Conservation (phyloP, 2,797 vertebrate species). For the Ctenochaetus hawaiiensis region DNA sequence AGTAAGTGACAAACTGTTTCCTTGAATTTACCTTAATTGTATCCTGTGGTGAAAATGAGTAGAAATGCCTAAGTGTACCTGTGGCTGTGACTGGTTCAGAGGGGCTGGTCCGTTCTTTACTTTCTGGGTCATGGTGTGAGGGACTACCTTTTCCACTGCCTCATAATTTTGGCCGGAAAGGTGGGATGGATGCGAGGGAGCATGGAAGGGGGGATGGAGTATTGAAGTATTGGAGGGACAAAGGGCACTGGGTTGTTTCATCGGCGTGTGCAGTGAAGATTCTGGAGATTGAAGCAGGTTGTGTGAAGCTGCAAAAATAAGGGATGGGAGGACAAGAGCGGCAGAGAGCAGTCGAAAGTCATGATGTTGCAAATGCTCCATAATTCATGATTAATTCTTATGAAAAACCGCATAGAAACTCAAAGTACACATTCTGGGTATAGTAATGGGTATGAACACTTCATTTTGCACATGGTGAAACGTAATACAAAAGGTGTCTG, state of each 20-base stretch:
- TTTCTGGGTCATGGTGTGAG: constrained; percentile 45
- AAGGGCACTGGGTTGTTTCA: constrained; percentile 36
- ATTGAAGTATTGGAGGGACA: constrained; percentile 39
- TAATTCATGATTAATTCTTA: not conserved
- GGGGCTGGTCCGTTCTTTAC: constrained; percentile 39
- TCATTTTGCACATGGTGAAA: constrained; percentile 5
- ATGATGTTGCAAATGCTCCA: not conserved
- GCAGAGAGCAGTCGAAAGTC: not conserved
- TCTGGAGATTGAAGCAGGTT: constrained; percentile 57
- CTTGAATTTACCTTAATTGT: not conserved
- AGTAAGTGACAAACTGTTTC: not conserved
- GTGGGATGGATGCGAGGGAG: constrained; percentile 43
- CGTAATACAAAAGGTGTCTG: constrained; percentile 6
- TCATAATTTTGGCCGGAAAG: constrained; percentile 40
- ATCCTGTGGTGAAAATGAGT: not conserved
- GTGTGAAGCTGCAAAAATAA: constrained; percentile 35
- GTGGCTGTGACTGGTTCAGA: constrained; percentile 46
- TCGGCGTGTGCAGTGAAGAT: constrained; percentile 25
- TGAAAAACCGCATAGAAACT: constrained; percentile 6
- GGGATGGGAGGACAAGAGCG: not conserved
- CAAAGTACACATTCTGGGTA: not conserved
- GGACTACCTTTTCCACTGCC: constrained; percentile 41
- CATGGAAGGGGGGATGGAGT: constrained; percentile 40
- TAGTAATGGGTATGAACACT: not conserved
- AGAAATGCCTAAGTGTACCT: constrained; percentile 61